These are phyloP conservation scores for Dermochelys coriacea DNA, from an alignment of 2,797 vertebrate genomes.

Conservation along the genomic window DNA sequence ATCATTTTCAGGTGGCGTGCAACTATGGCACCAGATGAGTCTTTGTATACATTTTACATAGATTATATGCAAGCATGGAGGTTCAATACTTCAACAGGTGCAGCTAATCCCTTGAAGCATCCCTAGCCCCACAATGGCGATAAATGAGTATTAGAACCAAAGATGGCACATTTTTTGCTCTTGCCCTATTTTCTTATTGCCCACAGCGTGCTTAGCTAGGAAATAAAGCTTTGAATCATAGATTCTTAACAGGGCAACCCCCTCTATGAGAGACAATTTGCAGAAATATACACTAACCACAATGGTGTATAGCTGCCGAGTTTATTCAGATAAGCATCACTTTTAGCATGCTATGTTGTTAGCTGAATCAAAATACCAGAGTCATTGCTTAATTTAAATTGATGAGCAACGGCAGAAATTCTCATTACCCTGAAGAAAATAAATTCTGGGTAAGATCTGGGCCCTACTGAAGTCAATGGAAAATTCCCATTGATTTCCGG, in stretches of 20 bases:
- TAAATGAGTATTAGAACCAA: not conserved
- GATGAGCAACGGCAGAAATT: not conserved
- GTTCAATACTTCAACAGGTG: not conserved
- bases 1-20: rapidly evolving
- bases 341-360: not conserved
- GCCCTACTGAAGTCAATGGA: not conserved
- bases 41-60: not conserved
- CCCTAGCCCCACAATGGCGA: rapidly evolving
- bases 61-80: not conserved
- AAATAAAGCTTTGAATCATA: rapidly evolving
- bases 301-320: not conserved
- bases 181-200: not conserved
- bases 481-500: not conserved
- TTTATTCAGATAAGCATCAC: not conserved
- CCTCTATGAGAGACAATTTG: rapidly evolving
- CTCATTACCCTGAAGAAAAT: not conserved
- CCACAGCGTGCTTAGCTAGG: rapidly evolving
- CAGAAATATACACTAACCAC: not conserved
- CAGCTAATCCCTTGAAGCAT: rapidly evolving
- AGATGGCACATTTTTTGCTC: not conserved
- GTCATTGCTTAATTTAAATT: not conserved
- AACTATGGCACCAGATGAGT: rapidly evolving
- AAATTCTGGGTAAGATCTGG: not conserved
- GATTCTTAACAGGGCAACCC: rapidly evolving
- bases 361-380: not conserved